Evolutionary conservation across 2,888 invertebrate species (phyloP).

Genomic region (Sminthurides aquaticus): DNA sequence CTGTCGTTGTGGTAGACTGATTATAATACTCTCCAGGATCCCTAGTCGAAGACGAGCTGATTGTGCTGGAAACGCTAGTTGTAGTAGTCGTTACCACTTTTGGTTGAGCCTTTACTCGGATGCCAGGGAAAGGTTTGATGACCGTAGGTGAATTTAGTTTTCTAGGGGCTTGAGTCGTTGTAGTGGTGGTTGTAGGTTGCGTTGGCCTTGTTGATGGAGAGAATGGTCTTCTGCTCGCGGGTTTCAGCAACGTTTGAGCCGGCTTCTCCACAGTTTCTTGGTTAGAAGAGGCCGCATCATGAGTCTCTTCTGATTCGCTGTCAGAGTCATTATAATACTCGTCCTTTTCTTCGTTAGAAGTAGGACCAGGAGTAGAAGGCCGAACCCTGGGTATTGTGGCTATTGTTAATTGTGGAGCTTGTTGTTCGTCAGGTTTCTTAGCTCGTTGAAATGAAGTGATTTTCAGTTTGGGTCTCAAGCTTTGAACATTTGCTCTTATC

Average conservation of each 20-base stretch:
- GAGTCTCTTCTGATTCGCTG: constrained; percentile 46
- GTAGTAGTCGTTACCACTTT: constrained; percentile 27
- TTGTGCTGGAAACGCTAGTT: constrained; percentile 27
- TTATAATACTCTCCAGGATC: constrained; percentile 15
- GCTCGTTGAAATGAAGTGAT: constrained; percentile 7
- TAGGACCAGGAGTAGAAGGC: constrained; percentile 24
- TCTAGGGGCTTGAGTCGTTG: not conserved
- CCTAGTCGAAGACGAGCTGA: constrained; percentile 22
- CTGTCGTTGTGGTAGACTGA: constrained; percentile 10
- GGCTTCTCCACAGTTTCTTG: constrained; percentile 21
- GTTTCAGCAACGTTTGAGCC: constrained; percentile 7
- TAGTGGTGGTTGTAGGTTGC: not conserved
- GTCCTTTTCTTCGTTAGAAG: constrained; percentile 30
- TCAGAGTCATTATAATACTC: constrained; percentile 22
- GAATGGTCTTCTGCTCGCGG: constrained; percentile 5
- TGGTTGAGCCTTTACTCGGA: constrained; percentile 24
- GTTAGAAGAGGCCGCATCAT: constrained; percentile 23
- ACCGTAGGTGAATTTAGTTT: constrained; percentile 15
- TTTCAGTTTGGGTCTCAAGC: not conserved
- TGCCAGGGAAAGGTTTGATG: constrained; percentile 28
- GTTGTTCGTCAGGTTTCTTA: constrained; percentile 6
- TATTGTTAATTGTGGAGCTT: constrained; percentile 5
- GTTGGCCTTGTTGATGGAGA: not conserved
- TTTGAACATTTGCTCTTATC: not conserved
- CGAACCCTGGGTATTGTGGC: not conserved